These are phyloP conservation scores for Talpa occidentalis DNA, from an alignment of 2,113 vertebrate species.

Conservation along the genomic window DNA sequence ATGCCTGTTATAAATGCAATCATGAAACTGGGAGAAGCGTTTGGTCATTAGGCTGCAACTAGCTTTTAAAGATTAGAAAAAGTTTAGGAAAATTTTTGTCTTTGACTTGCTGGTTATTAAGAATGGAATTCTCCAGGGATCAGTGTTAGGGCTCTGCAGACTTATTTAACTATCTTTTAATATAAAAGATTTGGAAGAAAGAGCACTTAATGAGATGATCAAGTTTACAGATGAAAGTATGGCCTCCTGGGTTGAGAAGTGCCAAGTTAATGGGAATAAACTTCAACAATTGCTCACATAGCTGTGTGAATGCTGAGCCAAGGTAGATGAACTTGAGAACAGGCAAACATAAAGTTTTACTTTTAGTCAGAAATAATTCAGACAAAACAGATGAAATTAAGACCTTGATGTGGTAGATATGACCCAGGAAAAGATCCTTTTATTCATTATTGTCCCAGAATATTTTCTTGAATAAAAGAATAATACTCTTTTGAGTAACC, in stretches of 20 bases:
- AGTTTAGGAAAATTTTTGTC: neutral
- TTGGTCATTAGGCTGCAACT: constrained; percentile 19
- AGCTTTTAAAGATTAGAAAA: constrained; percentile 55
- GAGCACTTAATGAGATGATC: constrained; percentile 72
- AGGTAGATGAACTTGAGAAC: neutral
- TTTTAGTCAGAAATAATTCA: constrained; percentile 50
- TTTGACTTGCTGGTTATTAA: constrained; percentile 46
- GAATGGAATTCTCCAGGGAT: constrained; percentile 47
- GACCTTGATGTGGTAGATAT: neutral
- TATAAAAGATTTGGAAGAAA: constrained; percentile 68
- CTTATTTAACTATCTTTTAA: constrained; percentile 70
- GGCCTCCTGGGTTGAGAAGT: constrained; percentile 48
- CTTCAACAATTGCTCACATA: constrained; percentile 29
- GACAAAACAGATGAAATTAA: constrained; percentile 61
- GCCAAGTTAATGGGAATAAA: constrained; percentile 60
- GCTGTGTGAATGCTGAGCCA: neutral
- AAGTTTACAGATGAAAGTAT: constrained; percentile 68
- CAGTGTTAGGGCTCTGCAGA: neutral
- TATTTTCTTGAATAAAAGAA: constrained; percentile 52
- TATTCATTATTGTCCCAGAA: neutral
- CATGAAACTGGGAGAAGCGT: neutral
- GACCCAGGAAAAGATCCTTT: constrained; percentile 18
- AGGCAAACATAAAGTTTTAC: constrained; percentile 22
- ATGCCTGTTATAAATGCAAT: neutral
- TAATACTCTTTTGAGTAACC: neutral